phyloP scores from a whole-genome alignment of 2,797 vertebrate genomes.

The Sardinella longiceps region DNA sequence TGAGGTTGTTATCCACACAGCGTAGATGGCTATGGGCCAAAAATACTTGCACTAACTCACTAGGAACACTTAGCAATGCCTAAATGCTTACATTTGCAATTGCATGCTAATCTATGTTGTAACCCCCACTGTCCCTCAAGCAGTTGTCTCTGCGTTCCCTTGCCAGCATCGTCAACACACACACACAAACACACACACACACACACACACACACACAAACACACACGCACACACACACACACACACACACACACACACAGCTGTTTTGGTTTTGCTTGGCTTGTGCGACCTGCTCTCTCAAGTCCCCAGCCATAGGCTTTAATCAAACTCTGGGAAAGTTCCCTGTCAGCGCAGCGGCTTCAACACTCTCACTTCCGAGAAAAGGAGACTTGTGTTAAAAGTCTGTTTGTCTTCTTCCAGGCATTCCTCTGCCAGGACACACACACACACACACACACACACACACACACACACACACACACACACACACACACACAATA shows the following conservation, averaged over 20 bases:
- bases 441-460: neutral
- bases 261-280: too few species aligned
- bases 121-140: slow-evolving; percentile 37
- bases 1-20: neutral
- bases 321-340: too few species aligned
- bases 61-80: slow-evolving; percentile 45
- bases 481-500: neutral
- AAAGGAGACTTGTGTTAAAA: too few species aligned
- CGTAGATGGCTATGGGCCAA: neutral
- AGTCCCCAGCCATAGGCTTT: too few species aligned
- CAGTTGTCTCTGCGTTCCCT: slow-evolving; percentile 16
- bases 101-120: slow-evolving; percentile 47
- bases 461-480: slow-evolving; percentile 21
- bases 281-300: too few species aligned
- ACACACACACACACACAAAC: neutral
- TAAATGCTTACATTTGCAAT: slow-evolving; percentile 42
- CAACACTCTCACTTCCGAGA: too few species aligned
- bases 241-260: slow-evolving; percentile 9
- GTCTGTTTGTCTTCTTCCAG: too few species aligned
- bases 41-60: neutral
- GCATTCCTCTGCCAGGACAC: too few species aligned
- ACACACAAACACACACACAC: neutral
- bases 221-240: neutral
- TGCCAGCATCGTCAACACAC: neutral
- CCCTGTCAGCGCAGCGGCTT: too few species aligned